Base-by-base conservation (phyloP, 2,113 vertebrate genomes). In the Pteropus alecto region DNA sequence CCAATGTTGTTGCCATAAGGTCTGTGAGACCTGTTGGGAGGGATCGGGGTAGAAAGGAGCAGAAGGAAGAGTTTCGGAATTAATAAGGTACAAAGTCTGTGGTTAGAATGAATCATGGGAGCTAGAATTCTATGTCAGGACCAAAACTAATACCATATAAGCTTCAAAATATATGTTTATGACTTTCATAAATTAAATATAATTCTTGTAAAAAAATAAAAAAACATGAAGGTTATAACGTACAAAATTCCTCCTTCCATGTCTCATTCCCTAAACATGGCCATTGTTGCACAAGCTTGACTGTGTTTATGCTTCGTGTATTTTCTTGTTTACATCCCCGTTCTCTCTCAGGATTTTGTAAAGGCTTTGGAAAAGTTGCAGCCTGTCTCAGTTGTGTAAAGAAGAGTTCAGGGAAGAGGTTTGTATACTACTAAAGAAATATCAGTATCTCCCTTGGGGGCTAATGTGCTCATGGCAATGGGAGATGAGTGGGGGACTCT, bases 241-340 rank as follows among this genome's bases (percentile, higher is more conserved):
- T 48, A 88, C 41, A 89, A 84, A 87, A 93, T 92, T 67, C 78
- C 61, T 93, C 63, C 18, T 74, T 83, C 22, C 33, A 6, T 81
- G 79, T 94, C 65, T 92, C 73, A 65, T 81, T 89, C 61, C 56
- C 76, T 48, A 67, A 76, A 87, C 61, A 63, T 83, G 65, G 54
- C 14, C 56, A 61, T 26, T 89, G 86, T 93, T 96, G 76, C 73
- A 88, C 82, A 94, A 97, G 92, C 30, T 81, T 18, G 51, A 28
- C 43, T 33, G 4, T 95, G 93, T 94, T 98, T 96, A 94, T 70
- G 14, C 28, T 94, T 92, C 60, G 6, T 41, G 48, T 88, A 91
- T 95, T 96, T 94, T 96, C 79, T 97, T 98, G 86, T 97, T 97
- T 98, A 93, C 91, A 15, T 46, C 21, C 58, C 61, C 0, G 8